These are phyloP conservation scores for Myodes glareolus DNA, from an alignment of 2,113 vertebrate genomes.

Conservation along the genomic window DNA sequence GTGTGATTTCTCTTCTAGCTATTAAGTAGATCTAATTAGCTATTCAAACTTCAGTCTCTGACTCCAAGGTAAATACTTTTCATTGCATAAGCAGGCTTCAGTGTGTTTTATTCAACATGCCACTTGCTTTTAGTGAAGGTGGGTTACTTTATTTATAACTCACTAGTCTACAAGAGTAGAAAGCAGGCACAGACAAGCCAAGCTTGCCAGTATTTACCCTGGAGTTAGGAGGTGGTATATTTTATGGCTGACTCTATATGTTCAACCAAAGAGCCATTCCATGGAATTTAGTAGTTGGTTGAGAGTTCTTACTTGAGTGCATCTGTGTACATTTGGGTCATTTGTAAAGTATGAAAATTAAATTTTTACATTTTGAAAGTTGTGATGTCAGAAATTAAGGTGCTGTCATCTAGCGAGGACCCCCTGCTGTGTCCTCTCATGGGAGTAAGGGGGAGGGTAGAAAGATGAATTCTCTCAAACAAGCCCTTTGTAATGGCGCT, in stretches of 20 bases:
- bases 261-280: conserved; percentile 18
- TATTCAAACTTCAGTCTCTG: conserved; percentile 6
- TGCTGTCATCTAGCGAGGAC: background rate
- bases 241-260: background rate
- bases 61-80: conserved; percentile 27
- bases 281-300: conserved; percentile 2
- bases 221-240: background rate
- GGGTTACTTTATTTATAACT: background rate
- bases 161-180: background rate
- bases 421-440: background rate
- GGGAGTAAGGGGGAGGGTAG: background rate
- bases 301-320: background rate
- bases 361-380: background rate
- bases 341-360: background rate
- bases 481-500: background rate
- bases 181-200: background rate
- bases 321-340: background rate
- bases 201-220: background rate
- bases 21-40: conserved; percentile 21
- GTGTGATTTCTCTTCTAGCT: conserved; percentile 13
- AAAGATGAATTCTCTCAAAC: background rate
- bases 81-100: background rate
- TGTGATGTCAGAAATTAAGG: background rate
- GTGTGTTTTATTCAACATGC: background rate
- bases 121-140: background rate